Evolutionary conservation across 2,888 invertebrate genomes (phyloP).

Genomic region (Ormyrus nitidulus): DNA sequence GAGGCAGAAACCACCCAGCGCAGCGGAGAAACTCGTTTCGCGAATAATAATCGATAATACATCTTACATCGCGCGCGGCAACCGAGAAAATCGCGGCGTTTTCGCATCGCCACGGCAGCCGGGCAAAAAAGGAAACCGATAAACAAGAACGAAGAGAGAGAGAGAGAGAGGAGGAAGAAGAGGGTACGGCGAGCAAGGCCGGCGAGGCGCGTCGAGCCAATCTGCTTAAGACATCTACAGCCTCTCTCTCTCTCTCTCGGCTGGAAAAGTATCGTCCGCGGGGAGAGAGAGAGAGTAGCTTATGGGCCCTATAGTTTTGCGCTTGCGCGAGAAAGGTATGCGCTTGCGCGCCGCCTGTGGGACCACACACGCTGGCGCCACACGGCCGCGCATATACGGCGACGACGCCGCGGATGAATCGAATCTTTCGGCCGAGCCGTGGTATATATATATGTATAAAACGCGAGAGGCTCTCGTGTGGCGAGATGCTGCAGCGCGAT

Average conservation of each 20-base stretch:
- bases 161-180: neutral
- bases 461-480: constrained; percentile 7
- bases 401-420: constrained; percentile 4
- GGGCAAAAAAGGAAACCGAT: neutral
- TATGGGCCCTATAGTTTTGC: neutral
- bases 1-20: too few relatives aligned
- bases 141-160: neutral
- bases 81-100: constrained; percentile 29
- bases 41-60: constrained; percentile 44
- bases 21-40: constrained; percentile 20
- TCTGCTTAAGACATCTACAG: constrained; percentile 57
- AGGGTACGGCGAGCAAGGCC: constrained; percentile 10
- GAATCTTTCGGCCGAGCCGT: constrained; percentile 4
- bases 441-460: neutral
- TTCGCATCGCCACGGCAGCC: constrained; percentile 17
- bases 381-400: constrained; percentile 20
- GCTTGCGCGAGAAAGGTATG: constrained; percentile 43
- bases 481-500: constrained; percentile 48
- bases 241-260: neutral
- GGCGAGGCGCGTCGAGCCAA: constrained; percentile 42
- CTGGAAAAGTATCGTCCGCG: constrained; percentile 50
- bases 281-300: constrained; percentile 18
- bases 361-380: constrained; percentile 56
- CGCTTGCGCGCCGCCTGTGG: constrained; percentile 43
- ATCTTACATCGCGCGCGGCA: constrained; percentile 9